phyloP scores from a whole-genome alignment of 1,140 invertebrate genomes.

The Probaryconus sp. region DNA sequence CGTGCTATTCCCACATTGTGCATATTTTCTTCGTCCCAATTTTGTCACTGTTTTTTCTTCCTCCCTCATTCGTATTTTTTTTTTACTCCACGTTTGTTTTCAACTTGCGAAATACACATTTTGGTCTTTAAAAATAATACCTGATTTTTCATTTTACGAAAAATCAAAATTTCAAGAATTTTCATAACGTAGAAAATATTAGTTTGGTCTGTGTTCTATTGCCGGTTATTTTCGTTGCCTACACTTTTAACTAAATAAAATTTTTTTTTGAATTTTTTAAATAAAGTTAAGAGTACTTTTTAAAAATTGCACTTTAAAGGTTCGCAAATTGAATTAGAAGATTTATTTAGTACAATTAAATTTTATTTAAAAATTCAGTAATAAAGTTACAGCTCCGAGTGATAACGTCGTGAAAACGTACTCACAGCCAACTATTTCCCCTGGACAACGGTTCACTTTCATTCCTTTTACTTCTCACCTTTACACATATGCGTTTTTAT shows the following conservation, averaged over 20 bases:
- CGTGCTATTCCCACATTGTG: conserved; percentile 28
- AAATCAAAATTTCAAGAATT: too few relatives aligned
- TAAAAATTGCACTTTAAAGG: too few relatives aligned
- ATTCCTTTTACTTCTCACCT: conserved; percentile 42
- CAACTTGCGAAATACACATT: background rate
- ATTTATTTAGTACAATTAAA: background rate
- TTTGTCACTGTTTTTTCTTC: conserved; percentile 38
- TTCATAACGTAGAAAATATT: too few relatives aligned
- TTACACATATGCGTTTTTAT: conserved; percentile 42
- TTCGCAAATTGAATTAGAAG: background rate
- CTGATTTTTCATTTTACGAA: too few relatives aligned
- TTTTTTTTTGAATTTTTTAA: too few relatives aligned
- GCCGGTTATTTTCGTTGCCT: too few relatives aligned
- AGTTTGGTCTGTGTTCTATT: too few relatives aligned
- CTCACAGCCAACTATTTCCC: conserved; percentile 16
- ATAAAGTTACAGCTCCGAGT: conserved; percentile 8
- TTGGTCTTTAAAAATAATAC: too few relatives aligned
- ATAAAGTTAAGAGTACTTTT: too few relatives aligned
- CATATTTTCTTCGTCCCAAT: conserved; percentile 46
- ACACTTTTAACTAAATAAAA: too few relatives aligned
- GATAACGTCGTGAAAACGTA: conserved; percentile 18
- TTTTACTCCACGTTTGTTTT: background rate
- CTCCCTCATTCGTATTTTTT: conserved; percentile 20
- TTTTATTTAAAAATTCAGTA: conserved; percentile 11
- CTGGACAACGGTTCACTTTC: conserved; percentile 27